A percentile compares a stretch with the other conserved stretches of the same genome.
Evolutionary conservation across 2,113 vertebrate genomes (phyloP).

Genomic region (Antennarius striatus): DNA sequence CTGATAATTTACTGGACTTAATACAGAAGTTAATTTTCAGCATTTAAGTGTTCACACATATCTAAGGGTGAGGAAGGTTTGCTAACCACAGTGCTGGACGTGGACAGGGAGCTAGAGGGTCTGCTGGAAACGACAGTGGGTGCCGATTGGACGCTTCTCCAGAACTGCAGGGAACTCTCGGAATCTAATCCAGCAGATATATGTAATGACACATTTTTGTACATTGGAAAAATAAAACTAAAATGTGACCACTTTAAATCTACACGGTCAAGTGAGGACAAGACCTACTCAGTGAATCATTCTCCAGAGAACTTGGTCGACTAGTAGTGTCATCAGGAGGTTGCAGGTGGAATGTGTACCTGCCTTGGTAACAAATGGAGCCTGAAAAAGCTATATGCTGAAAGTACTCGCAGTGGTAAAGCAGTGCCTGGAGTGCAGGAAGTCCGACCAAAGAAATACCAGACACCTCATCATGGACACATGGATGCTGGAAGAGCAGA

Average conservation of each 20-base stretch:
- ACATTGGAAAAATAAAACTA: background rate
- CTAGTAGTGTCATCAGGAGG: constrained; percentile 33
- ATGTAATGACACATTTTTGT: too few relatives aligned
- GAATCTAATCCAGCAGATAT: constrained; percentile 72
- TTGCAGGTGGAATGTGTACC: constrained; percentile 79
- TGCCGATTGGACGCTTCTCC: constrained; percentile 72
- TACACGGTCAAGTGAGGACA: background rate
- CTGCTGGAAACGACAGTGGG: constrained; percentile 66
- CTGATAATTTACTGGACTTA: constrained; percentile 18
- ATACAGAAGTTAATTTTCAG: background rate
- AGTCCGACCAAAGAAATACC: constrained; percentile 87
- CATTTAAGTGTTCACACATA: background rate
- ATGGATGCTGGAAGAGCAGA: constrained; percentile 83
- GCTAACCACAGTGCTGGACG: constrained; percentile 91
- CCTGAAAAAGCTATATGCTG: constrained; percentile 85
- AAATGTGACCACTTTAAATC: background rate
- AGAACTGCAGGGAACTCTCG: constrained; percentile 85
- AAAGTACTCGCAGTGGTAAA: constrained; percentile 91
- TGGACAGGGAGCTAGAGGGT: constrained; percentile 86
- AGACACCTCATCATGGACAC: constrained; percentile 91
- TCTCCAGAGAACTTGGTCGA: constrained; percentile 26
- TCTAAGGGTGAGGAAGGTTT: background rate
- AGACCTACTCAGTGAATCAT: constrained; percentile 46
- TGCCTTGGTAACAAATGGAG: constrained; percentile 83
- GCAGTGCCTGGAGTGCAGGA: constrained; percentile 87